Evolutionary conservation across 2,888 invertebrate species (phyloP).

Genomic region (Cryptophagus acutangulus): DNA sequence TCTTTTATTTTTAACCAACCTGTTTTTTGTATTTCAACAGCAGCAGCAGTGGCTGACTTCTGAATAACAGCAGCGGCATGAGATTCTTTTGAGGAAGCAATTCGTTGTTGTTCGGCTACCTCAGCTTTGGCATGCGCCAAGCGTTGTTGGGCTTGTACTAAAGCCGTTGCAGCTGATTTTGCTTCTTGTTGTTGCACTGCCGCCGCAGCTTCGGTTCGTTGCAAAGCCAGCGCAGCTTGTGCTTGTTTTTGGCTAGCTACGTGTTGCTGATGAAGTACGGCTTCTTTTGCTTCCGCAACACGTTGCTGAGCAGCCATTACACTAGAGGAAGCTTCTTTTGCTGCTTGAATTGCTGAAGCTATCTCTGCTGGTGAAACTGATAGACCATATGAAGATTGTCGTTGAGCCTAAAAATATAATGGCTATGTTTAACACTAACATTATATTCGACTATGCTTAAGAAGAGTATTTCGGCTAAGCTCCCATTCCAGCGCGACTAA

Average conservation of each 20-base stretch:
- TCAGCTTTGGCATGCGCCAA: conserved; percentile 65
- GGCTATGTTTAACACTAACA: too few relatives aligned
- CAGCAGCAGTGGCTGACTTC: conserved; percentile 63
- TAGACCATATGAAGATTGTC: conserved; percentile 25
- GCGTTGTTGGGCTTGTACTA: conserved; percentile 64
- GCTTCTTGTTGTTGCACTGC: conserved; percentile 64
- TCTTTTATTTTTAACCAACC: conserved; percentile 40
- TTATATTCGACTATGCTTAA: too few relatives aligned
- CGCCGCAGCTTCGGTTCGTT: conserved; percentile 59
- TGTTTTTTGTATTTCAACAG: conserved; percentile 63
- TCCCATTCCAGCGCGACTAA: too few relatives aligned
- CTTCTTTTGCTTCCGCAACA: conserved; percentile 68
- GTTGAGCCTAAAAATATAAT: too few relatives aligned
- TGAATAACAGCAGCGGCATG: conserved; percentile 69
- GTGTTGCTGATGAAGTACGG: conserved; percentile 66
- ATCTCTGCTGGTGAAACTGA: conserved; percentile 60
- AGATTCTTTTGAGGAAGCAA: conserved; percentile 67
- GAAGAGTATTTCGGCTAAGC: too few relatives aligned
- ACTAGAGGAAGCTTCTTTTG: conserved; percentile 67
- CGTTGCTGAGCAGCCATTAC: conserved; percentile 68
- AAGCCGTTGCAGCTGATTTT: conserved; percentile 60
- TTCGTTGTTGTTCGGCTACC: conserved; percentile 66
- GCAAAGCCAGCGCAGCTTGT: conserved; percentile 55
- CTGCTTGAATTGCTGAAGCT: conserved; percentile 66
- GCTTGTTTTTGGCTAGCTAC: conserved; percentile 70